phyloP scores from a whole-genome alignment of 2,797 vertebrate species.

The Mastacembelus armatus region DNA sequence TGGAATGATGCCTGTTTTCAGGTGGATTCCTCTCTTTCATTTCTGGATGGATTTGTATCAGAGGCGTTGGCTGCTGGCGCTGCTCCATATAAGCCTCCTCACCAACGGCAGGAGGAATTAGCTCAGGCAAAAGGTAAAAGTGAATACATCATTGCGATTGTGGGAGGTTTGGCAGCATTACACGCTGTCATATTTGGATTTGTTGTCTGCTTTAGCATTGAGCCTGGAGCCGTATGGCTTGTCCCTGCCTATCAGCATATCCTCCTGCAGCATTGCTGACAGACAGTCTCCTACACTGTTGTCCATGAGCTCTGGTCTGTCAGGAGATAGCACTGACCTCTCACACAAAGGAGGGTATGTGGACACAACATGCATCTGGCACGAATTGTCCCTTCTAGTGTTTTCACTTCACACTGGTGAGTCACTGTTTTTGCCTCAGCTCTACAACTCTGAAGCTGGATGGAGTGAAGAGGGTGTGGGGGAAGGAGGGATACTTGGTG shows the following conservation, averaged over 20 bases:
- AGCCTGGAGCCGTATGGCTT: constrained; percentile 94
- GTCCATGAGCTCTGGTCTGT: constrained; percentile 91
- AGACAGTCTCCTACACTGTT: constrained; percentile 92
- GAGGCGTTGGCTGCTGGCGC: constrained; percentile 91
- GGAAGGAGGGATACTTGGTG: constrained; percentile 93
- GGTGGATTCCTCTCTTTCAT: constrained; percentile 97
- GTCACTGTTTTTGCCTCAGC: constrained; percentile 68
- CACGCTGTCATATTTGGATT: constrained; percentile 13
- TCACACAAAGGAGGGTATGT: constrained; percentile 89
- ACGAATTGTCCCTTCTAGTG: neutral
- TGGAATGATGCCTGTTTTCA: constrained; percentile 61
- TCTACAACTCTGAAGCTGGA: constrained; percentile 89
- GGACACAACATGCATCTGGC: neutral
- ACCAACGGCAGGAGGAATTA: constrained; percentile 94
- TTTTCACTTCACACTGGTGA: neutral
- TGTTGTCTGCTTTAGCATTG: constrained; percentile 81
- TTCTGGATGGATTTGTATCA: constrained; percentile 95
- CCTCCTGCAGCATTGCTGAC: constrained; percentile 87
- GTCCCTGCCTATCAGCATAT: constrained; percentile 88
- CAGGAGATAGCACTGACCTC: constrained; percentile 89
- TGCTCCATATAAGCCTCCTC: constrained; percentile 94
- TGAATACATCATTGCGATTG: neutral
- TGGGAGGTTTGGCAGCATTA: neutral
- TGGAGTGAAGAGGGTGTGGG: constrained; percentile 93
- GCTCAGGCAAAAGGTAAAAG: constrained; percentile 90